phyloP scores from a whole-genome alignment of 2,888 invertebrate species.

The Saturnia pavonia region DNA sequence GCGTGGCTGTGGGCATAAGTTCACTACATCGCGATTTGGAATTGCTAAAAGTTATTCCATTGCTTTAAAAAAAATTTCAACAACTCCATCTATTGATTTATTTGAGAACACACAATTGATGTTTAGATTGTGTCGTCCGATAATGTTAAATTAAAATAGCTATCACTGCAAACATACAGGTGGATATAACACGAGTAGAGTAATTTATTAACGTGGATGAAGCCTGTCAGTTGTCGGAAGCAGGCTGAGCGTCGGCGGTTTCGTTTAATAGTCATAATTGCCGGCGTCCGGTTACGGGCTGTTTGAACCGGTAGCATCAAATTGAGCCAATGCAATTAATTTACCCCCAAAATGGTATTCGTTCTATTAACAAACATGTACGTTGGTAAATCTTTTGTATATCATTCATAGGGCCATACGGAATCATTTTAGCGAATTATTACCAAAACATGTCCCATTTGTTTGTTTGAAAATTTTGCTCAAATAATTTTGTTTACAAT shows the following conservation, averaged over 20 bases:
- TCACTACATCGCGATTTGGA: background rate
- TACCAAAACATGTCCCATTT: background rate
- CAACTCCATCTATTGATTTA: background rate
- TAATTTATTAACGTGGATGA: conserved; percentile 22
- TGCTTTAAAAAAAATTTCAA: background rate
- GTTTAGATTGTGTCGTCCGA: background rate
- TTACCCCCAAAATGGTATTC: conserved; percentile 35
- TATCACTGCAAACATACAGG: background rate
- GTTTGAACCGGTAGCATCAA: conserved; percentile 41
- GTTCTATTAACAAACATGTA: conserved; percentile 31
- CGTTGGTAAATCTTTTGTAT: conserved; percentile 10
- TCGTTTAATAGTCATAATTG: conserved; percentile 54
- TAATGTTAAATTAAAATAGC: background rate
- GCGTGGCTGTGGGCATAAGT: too few relatives aligned
- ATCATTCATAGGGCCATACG: background rate
- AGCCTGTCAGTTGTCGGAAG: conserved; percentile 22
- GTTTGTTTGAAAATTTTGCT: background rate
- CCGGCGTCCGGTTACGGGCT: conserved; percentile 41
- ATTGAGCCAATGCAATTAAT: conserved; percentile 50
- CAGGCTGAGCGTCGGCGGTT: conserved; percentile 31
- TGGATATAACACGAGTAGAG: conserved; percentile 8
- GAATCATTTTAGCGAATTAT: conserved; percentile 6
- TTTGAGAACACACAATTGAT: background rate
- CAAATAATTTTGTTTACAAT: background rate
- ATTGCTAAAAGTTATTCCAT: background rate